A percentile compares a stretch with the other conserved stretches of the same genome.
Evolutionary conservation across 2,113 vertebrate genomes (phyloP).

Genomic region (Atlantisia rogersi): DNA sequence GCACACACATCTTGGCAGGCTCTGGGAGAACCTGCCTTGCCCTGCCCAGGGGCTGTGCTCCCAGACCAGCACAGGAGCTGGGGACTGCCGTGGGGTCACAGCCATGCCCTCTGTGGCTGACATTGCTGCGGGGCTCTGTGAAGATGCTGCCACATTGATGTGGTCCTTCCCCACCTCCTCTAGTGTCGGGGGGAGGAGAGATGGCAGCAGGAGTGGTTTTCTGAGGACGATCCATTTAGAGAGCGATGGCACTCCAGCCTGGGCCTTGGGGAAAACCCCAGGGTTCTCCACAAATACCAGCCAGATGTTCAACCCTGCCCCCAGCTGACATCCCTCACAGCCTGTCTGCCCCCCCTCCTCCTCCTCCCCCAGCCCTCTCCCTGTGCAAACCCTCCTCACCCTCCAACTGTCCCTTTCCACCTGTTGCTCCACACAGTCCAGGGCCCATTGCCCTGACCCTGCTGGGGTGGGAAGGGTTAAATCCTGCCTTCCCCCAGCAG

Average conservation of each 20-base stretch:
- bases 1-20: rapidly evolving
- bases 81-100: rapidly evolving
- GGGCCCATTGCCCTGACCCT: rapidly evolving
- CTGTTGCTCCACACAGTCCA: neutral
- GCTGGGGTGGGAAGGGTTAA: constrained; percentile 10
- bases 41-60: neutral
- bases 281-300: neutral
- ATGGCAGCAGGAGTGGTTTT: neutral
- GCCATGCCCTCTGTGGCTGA: neutral
- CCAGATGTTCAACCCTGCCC: neutral
- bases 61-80: rapidly evolving
- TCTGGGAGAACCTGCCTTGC: neutral
- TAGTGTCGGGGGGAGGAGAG: neutral
- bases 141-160: neutral
- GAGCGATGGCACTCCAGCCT: neutral
- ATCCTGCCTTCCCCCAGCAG: neutral
- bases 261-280: neutral
- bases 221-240: neutral
- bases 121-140: neutral
- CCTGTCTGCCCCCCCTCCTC: neutral
- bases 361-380: neutral
- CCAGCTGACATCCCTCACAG: neutral
- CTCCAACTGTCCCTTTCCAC: neutral
- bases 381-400: neutral
- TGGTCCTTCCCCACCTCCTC: neutral